phyloP scores from a whole-genome alignment of 2,797 vertebrate genomes.

The Phataginus tetradactyla region DNA sequence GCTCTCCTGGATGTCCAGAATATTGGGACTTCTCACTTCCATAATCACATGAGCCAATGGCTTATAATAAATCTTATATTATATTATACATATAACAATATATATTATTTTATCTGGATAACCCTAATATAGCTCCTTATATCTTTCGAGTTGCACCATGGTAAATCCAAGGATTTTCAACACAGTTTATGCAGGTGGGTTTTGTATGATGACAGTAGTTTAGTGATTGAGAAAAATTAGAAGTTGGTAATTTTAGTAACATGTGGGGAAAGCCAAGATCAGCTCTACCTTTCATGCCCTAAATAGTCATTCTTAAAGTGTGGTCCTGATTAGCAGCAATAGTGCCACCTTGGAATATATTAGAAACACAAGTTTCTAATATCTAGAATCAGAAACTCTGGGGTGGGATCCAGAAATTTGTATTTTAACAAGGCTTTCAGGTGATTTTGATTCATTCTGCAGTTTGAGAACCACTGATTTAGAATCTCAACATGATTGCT shows the following conservation, averaged over 20 bases:
- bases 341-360: neutral
- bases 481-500: constrained; percentile 5
- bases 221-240: neutral
- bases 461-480: constrained; percentile 7
- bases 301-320: neutral
- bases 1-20: neutral
- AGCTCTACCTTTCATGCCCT: neutral
- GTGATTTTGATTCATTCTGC: neutral
- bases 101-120: neutral
- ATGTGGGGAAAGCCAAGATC: neutral
- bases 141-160: neutral
- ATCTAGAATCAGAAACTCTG: constrained; percentile 36
- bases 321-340: neutral
- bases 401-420: neutral
- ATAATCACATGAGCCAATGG: neutral
- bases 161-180: neutral
- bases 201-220: neutral
- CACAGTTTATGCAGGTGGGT: neutral
- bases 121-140: neutral
- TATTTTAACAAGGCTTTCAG: neutral
- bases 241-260: neutral
- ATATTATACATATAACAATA: neutral
- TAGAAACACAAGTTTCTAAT: neutral
- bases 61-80: neutral
- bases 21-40: neutral